These are phyloP conservation scores for Thumatha senex DNA, from an alignment of 2,888 invertebrate genomes.

Conservation along the genomic window DNA sequence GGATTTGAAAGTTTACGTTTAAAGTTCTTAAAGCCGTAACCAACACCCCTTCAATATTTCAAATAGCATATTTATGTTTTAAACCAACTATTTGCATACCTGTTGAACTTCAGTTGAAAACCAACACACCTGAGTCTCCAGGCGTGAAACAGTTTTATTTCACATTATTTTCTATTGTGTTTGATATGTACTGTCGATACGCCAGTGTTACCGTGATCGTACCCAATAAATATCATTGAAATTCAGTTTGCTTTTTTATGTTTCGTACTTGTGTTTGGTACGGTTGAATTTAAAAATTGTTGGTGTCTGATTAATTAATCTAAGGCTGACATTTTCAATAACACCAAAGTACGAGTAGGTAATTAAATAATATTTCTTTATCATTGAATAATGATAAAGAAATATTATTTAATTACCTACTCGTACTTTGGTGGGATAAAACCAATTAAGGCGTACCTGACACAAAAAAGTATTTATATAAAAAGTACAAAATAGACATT, in stretches of 20 bases:
- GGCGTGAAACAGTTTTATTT: slow-evolving; percentile 49
- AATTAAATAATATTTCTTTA: too few relatives aligned
- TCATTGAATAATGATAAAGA: too few relatives aligned
- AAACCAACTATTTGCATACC: slow-evolving; percentile 59
- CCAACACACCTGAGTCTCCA: slow-evolving; percentile 29
- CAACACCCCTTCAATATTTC: slow-evolving; percentile 59
- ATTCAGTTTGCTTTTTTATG: neutral
- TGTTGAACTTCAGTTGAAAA: slow-evolving; percentile 55
- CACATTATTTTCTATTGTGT: slow-evolving; percentile 39
- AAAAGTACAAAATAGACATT: too few relatives aligned
- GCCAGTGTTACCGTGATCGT: slow-evolving; percentile 26
- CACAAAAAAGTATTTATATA: too few relatives aligned
- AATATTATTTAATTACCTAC: too few relatives aligned
- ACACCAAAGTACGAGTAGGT: too few relatives aligned
- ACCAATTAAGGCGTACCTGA: too few relatives aligned
- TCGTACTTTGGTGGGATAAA: too few relatives aligned
- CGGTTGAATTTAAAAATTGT: too few relatives aligned
- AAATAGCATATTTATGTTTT: slow-evolving; percentile 51
- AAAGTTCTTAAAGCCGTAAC: slow-evolving; percentile 57
- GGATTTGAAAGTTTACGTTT: slow-evolving; percentile 74
- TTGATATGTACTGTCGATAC: slow-evolving; percentile 37
- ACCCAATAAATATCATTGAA: slow-evolving; percentile 23
- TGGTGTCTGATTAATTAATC: too few relatives aligned
- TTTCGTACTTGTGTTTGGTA: neutral
- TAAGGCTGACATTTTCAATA: too few relatives aligned